phyloP scores from a whole-genome alignment of 2,113 vertebrate species.

The Gadus chalcogrammus region DNA sequence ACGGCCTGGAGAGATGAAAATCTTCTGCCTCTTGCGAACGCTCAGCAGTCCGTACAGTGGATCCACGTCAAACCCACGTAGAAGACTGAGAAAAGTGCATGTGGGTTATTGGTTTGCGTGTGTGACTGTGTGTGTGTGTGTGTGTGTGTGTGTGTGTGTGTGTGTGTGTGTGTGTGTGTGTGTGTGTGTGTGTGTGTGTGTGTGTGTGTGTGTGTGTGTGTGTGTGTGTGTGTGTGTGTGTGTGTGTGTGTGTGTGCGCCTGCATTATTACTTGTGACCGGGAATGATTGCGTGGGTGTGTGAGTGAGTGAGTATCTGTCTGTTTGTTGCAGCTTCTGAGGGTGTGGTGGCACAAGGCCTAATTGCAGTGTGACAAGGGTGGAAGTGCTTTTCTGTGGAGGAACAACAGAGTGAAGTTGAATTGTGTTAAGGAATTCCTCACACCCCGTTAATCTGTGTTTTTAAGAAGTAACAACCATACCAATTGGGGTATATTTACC shows the following conservation, averaged over 20 bases:
- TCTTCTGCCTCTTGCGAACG: slow-evolving; percentile 38
- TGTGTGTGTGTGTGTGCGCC: not conserved
- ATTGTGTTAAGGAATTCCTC: slow-evolving; percentile 21
- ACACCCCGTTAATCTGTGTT: slow-evolving; percentile 11
- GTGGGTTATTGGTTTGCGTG: slow-evolving; percentile 15
- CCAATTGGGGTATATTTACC: too few species aligned
- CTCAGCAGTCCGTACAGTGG: slow-evolving; percentile 26
- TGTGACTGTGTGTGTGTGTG: slow-evolving; percentile 3
- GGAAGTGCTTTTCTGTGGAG: slow-evolving; percentile 40
- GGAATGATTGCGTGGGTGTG: slow-evolving; percentile 8
- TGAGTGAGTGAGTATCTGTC: not conserved
- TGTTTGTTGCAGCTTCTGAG: slow-evolving; percentile 16
- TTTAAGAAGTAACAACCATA: too few species aligned
- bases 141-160: not conserved
- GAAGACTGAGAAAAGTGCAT: slow-evolving; percentile 9
- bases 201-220: not conserved
- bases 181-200: slow-evolving; percentile 6
- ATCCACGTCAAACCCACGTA: slow-evolving; percentile 4
- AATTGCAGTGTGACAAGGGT: slow-evolving; percentile 51
- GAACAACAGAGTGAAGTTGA: slow-evolving; percentile 30
- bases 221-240: slow-evolving; percentile 5
- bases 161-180: not conserved
- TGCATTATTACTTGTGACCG: slow-evolving; percentile 36
- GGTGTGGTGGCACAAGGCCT: slow-evolving; percentile 46
- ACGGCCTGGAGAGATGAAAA: slow-evolving; percentile 27